Evolutionary conservation across 2,113 vertebrate species (phyloP).

Genomic region (Gambusia holbrooki): DNA sequence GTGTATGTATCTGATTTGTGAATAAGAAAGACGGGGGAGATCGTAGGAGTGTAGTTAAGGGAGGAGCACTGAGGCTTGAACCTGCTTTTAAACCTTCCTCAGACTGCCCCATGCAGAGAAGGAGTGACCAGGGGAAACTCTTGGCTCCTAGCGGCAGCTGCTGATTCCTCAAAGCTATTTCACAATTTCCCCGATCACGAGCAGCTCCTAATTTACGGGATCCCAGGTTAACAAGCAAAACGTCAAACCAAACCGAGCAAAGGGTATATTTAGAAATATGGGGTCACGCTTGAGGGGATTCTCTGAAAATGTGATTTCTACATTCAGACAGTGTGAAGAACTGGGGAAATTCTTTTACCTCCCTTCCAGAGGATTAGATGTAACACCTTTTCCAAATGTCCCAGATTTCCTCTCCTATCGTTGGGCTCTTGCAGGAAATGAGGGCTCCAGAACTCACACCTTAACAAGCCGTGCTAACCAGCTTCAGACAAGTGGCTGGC

Average conservation of each 20-base stretch:
- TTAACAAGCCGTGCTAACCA: slow-evolving; percentile 57
- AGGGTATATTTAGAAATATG: slow-evolving; percentile 12
- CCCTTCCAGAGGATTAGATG: slow-evolving; percentile 39
- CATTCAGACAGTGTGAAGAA: slow-evolving; percentile 12
- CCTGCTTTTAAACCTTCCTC: slow-evolving; percentile 68
- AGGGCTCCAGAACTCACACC: slow-evolving; percentile 27
- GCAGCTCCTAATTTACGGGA: slow-evolving; percentile 11
- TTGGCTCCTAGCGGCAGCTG: slow-evolving; percentile 46
- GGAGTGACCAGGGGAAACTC: slow-evolving; percentile 67
- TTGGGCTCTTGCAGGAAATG: slow-evolving; percentile 63
- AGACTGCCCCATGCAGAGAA: slow-evolving; percentile 73
- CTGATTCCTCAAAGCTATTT: slow-evolving; percentile 37
- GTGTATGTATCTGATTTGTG: slow-evolving; percentile 29
- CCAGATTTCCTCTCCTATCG: slow-evolving; percentile 19
- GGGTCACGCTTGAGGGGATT: slow-evolving; percentile 27
- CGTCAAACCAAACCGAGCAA: slow-evolving; percentile 14
- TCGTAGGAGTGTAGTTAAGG: slow-evolving; percentile 52
- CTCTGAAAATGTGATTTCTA: slow-evolving; percentile 20
- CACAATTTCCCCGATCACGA: slow-evolving; percentile 9
- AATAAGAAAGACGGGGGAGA: slow-evolving; percentile 19
- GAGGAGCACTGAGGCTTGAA: slow-evolving; percentile 68
- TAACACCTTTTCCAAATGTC: slow-evolving; percentile 51
- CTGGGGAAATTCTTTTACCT: slow-evolving; percentile 16
- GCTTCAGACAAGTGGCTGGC: slow-evolving; percentile 55
- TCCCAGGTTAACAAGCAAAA: slow-evolving; percentile 11